Evolutionary conservation across 1,140 invertebrate species (phyloP).

Genomic region (Asbolus verrucosus): DNA sequence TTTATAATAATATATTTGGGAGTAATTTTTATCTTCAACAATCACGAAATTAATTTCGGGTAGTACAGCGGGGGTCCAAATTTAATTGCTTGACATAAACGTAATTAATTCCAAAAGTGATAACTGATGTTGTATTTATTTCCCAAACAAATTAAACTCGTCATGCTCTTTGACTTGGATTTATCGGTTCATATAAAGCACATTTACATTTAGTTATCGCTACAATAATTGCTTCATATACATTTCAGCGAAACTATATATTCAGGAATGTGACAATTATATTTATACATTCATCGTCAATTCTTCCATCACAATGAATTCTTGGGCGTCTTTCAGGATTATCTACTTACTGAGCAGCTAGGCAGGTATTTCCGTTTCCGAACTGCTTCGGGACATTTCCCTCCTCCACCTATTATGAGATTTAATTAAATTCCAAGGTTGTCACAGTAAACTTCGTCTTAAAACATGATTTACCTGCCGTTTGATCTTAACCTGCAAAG

Average conservation of each 20-base stretch:
- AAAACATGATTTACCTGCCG: slow-evolving; percentile 29
- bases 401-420: slow-evolving; percentile 14
- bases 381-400: slow-evolving; percentile 9
- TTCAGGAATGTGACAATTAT: slow-evolving; percentile 37
- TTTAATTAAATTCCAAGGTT: slow-evolving; percentile 37
- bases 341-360: background rate
- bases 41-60: too few species aligned
- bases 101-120: slow-evolving; percentile 24
- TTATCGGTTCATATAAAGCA: slow-evolving; percentile 1
- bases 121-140: slow-evolving; percentile 35
- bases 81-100: slow-evolving; percentile 8
- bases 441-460: slow-evolving; percentile 13
- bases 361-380: slow-evolving; percentile 25
- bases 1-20: too few species aligned
- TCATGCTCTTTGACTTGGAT: slow-evolving; percentile 6
- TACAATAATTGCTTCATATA: slow-evolving; percentile 29
- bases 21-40: too few species aligned
- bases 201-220: background rate
- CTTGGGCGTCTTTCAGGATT: slow-evolving; percentile 14
- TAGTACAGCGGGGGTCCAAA: too few species aligned
- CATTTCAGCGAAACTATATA: too few species aligned
- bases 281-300: slow-evolving; percentile 18
- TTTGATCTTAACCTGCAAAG: slow-evolving; percentile 7
- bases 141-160: slow-evolving; percentile 22
- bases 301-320: slow-evolving; percentile 24